Evolutionary conservation across 2,797 vertebrate species (phyloP).

Genomic region (Buphagus erythrorhynchus): DNA sequence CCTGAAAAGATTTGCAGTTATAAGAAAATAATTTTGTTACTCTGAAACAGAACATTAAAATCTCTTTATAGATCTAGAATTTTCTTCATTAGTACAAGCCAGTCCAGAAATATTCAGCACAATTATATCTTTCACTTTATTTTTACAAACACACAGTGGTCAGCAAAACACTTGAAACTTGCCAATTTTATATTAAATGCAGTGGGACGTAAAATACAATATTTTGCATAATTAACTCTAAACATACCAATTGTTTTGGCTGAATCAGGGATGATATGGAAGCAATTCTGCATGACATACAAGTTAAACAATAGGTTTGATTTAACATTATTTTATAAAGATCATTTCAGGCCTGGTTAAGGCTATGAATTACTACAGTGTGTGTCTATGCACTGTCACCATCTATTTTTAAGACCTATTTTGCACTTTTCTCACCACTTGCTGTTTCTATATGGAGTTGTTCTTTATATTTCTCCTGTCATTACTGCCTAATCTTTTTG

Average conservation of each 20-base stretch:
- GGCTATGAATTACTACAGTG: not conserved
- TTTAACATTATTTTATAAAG: not conserved
- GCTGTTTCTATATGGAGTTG: not conserved
- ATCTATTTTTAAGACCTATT: not conserved
- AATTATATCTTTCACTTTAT: not conserved
- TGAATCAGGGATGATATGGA: not conserved
- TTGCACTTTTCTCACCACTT: not conserved
- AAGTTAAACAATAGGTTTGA: not conserved
- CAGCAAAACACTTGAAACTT: not conserved
- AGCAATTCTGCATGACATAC: not conserved
- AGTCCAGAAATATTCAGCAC: not conserved
- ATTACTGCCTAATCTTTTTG: not conserved
- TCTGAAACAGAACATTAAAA: not conserved
- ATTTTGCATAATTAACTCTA: not conserved
- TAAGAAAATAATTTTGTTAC: not conserved
- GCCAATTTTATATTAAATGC: not conserved
- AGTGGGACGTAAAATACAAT: not conserved
- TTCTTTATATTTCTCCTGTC: conserved; percentile 9
- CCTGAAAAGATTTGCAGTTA: conserved; percentile 76
- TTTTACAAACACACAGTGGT: not conserved
- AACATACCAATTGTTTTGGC: not conserved
- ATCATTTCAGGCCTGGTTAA: not conserved
- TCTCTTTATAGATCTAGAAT: not conserved
- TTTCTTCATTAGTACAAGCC: not conserved
- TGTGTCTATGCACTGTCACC: not conserved